Percentiles rank a stretch among this genome's conserved stretches.
Evolutionary conservation across 2,797 vertebrate genomes (phyloP).

Genomic region (Rousettus madagascariensis): DNA sequence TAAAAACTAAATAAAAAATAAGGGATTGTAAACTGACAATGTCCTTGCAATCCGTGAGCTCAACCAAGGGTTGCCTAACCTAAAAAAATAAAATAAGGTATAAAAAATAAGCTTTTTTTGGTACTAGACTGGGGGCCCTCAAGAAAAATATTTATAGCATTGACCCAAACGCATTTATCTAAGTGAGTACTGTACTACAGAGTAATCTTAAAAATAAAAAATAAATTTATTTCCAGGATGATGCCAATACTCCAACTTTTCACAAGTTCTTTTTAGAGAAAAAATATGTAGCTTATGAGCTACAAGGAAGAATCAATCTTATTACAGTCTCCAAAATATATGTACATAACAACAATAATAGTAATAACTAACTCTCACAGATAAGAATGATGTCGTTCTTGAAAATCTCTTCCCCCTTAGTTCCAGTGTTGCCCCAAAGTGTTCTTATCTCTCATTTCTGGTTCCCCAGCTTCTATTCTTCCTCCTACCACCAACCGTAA

Average conservation of each 20-base stretch:
- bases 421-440: not conserved
- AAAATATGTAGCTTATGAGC: not conserved
- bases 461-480: not conserved
- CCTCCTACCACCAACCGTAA: not conserved
- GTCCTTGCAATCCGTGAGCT: too few species aligned
- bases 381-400: not conserved
- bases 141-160: not conserved
- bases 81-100: not conserved
- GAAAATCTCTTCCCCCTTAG: slow-evolving; percentile 20
- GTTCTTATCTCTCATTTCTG: not conserved
- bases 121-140: not conserved
- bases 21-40: too few species aligned
- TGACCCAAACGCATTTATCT: slow-evolving; percentile 12
- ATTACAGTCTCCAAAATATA: not conserved
- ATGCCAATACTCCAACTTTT: slow-evolving; percentile 7
- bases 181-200: not conserved
- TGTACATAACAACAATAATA: not conserved
- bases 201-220: slow-evolving; percentile 24
- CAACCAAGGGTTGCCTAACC: too few species aligned
- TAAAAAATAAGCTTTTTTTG: slow-evolving; percentile 1
- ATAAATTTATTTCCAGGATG: slow-evolving; percentile 1
- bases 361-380: not conserved
- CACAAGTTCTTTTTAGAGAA: slow-evolving; percentile 30
- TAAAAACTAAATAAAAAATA: too few species aligned
- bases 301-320: not conserved